These are phyloP conservation scores for Theristicus caerulescens DNA, from an alignment of 2,113 vertebrate genomes.

Conservation along the genomic window DNA sequence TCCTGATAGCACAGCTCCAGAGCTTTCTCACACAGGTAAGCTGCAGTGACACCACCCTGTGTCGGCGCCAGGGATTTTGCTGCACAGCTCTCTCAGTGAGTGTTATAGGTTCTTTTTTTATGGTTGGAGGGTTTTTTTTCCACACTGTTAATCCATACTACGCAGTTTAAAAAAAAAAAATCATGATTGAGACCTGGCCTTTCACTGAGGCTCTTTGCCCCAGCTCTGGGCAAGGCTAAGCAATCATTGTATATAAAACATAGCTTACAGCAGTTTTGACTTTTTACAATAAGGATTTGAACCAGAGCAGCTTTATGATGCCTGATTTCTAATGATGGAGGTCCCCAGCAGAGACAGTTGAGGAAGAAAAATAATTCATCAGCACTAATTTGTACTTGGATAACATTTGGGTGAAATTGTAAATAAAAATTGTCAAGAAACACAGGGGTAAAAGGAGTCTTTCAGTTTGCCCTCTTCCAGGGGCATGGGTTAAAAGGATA, in stretches of 20 bases:
- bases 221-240: background rate
- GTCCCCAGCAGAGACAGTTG: background rate
- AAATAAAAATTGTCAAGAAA: background rate
- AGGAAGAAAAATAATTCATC: background rate
- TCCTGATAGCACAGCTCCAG: background rate
- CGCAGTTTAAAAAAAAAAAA: background rate
- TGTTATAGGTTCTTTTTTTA: background rate
- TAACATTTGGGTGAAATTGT: conserved; percentile 8
- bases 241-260: background rate
- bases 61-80: background rate
- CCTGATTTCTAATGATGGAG: background rate
- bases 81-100: background rate
- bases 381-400: background rate
- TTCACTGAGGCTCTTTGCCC: background rate
- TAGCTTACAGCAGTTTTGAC: background rate
- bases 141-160: background rate
- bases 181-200: background rate
- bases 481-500: background rate
- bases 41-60: background rate
- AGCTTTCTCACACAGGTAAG: background rate
- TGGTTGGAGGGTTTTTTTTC: background rate
- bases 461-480: conserved; percentile 5
- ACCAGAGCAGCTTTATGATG: background rate
- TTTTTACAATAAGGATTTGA: background rate
- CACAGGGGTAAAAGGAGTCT: background rate